Base-by-base conservation (phyloP, 1,140 invertebrate genomes). In the Orchesella cincta region DNA sequence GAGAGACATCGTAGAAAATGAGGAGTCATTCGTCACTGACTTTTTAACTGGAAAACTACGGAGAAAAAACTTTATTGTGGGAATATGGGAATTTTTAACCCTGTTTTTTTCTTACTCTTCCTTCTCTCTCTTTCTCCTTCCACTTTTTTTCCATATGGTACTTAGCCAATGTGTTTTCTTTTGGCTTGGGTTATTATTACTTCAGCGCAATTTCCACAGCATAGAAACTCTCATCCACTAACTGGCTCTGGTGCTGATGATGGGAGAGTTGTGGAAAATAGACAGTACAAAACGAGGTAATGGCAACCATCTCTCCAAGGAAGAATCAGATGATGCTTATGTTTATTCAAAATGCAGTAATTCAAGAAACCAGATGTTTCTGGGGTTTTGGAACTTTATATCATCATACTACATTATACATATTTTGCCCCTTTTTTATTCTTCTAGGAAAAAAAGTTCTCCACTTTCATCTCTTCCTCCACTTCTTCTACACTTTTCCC, bases 1-100 rank as follows among this genome's bases (percentile, higher is more conserved):
- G 34, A 70, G 23, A 70, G 70, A 51, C 29, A 29, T 18, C 16
- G 29, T 71, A 71, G 64, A 76, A 74, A 74, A 76, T 70, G 74
- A 70, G 64, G 75, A 76, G 75, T 51, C 75, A 76, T 76, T 76
- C 64, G 64, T 76, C 75, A 71, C 75, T 71, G 75, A 71, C 75
- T 76, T 76, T 76, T 76, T 76, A 76, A 76, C 75, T 76, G 64
- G 75, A 76, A 76, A 76, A 76, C 64, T 70, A 71, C 35, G 34
- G 16, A 51, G 62, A 71, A 70, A 71, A 76, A 46, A 36, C 36
- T 76, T 71, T 39, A 70, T 31, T 71, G 64, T 71, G 75, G 75
- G 62, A 67, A 67, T 67, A 67, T 14, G 62, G 62, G 62, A 67
- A 33, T 67, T 18, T 31, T 29, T 67, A 67, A 67, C 62, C 62